These are phyloP conservation scores for Paramuricea clavata DNA, from an alignment of 92 coral and sea anemone genomes.

Conservation along the genomic window DNA sequence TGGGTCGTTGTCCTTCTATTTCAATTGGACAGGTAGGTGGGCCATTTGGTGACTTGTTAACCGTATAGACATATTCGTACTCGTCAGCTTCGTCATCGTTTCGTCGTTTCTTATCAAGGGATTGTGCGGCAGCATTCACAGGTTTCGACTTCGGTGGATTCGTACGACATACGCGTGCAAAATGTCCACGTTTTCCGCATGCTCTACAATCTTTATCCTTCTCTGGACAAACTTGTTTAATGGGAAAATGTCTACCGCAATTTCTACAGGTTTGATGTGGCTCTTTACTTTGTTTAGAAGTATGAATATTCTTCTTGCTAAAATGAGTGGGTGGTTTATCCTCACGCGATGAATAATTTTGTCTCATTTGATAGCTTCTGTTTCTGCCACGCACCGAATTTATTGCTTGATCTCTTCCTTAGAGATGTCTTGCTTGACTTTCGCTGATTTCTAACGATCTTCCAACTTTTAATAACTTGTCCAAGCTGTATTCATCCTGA, in stretches of 20 bases:
- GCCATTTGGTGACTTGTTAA: constrained; percentile 26
- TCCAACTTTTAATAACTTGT: constrained; percentile 46
- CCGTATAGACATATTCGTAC: constrained; percentile 50
- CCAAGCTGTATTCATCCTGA: constrained; percentile 45
- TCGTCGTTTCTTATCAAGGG: constrained; percentile 23
- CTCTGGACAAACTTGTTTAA: constrained; percentile 59
- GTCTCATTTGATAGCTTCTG: constrained; percentile 17
- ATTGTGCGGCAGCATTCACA: constrained; percentile 20
- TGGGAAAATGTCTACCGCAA: constrained; percentile 68
- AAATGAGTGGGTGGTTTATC: constrained; percentile 5
- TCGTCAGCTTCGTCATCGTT: constrained; percentile 53
- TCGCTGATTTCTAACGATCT: constrained; percentile 54
- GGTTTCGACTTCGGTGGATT: constrained; percentile 37
- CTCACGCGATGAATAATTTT: not conserved
- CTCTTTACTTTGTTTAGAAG: constrained; percentile 24
- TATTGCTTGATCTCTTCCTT: constrained; percentile 46
- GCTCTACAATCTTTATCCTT: constrained; percentile 59
- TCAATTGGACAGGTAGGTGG: constrained; percentile 62
- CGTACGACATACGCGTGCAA: constrained; percentile 60
- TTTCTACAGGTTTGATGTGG: constrained; percentile 36
- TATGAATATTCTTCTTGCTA: constrained; percentile 13
- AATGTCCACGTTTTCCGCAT: constrained; percentile 69
- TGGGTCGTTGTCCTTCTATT: constrained; percentile 50
- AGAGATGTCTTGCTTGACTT: constrained; percentile 45
- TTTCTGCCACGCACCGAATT: constrained; percentile 53